Percentiles rank a stretch among this genome's conserved stretches.
Evolutionary conservation across 1,140 invertebrate species (phyloP).

Genomic region (Venturia canescens): DNA sequence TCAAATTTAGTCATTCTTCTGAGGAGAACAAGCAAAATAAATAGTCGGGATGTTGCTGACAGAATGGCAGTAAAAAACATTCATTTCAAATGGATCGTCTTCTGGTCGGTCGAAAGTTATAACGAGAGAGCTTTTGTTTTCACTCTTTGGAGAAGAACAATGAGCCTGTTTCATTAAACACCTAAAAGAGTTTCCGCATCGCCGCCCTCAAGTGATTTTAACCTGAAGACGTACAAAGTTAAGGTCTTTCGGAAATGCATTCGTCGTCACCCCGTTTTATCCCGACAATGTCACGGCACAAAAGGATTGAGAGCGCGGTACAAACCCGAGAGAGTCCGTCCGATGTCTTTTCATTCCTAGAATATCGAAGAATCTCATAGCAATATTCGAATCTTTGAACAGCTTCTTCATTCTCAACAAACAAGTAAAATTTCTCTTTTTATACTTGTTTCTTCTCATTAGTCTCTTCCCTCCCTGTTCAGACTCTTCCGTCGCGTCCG

Average conservation of each 20-base stretch:
- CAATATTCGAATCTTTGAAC: neutral
- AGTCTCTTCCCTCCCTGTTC: neutral
- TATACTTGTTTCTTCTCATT: slow-evolving; percentile 6
- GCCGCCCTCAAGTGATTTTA: too few species aligned
- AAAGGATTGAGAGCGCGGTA: neutral
- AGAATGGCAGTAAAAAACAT: too few species aligned
- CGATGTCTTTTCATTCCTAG: neutral
- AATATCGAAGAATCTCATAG: neutral
- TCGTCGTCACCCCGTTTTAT: neutral
- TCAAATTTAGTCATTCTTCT: slow-evolving; percentile 47
- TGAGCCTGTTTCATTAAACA: neutral
- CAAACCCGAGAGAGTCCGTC: neutral
- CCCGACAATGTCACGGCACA: neutral
- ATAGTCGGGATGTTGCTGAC: too few species aligned
- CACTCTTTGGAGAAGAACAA: neutral
- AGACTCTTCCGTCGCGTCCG: neutral
- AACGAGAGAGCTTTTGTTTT: neutral
- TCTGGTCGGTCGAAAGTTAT: neutral
- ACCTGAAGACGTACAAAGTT: too few species aligned
- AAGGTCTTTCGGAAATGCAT: neutral
- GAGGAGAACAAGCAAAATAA: too few species aligned
- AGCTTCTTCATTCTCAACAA: slow-evolving; percentile 13
- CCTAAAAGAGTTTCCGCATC: neutral
- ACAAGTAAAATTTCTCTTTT: slow-evolving; percentile 13
- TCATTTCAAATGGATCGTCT: neutral